Evolutionary conservation across 2,797 vertebrate genomes (phyloP).

Genomic region (Sebastes iracundus): DNA sequence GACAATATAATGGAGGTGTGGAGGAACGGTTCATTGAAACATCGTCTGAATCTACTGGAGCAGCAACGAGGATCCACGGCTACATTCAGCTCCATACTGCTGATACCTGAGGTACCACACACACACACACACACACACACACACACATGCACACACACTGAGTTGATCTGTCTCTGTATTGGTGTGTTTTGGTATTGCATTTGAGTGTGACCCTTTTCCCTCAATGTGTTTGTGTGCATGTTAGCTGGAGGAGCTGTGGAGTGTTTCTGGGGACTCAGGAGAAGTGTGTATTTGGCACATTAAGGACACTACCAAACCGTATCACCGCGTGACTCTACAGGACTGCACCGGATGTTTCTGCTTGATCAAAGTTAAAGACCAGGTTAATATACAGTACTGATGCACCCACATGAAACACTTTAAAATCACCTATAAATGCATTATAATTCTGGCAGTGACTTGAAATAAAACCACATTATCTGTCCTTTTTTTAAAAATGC

Average conservation of each 20-base stretch:
- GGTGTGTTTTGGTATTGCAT: not conserved
- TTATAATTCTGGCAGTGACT: accelerated
- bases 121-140: not conserved
- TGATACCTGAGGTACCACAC: conserved; percentile 79
- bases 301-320: conserved; percentile 71
- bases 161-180: not conserved
- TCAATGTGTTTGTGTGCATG: conserved; percentile 27
- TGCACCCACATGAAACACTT: not conserved
- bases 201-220: not conserved
- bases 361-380: conserved; percentile 92
- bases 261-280: conserved; percentile 66
- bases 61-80: conserved; percentile 52
- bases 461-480: not conserved
- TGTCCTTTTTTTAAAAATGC: not conserved
- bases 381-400: conserved; percentile 78
- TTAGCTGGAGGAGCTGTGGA: conserved; percentile 90
- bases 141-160: not conserved
- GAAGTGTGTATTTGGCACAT: conserved; percentile 88
- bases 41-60: conserved; percentile 78
- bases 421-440: not conserved
- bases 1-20: conserved; percentile 84
- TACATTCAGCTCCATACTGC: conserved; percentile 76
- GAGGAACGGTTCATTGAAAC: conserved; percentile 71
- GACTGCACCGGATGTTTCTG: conserved; percentile 89
- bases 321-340: conserved; percentile 83